Percentiles rank a stretch among this genome's conserved stretches.
phyloP scores from a whole-genome alignment of 1,140 invertebrate species.

The Drosophila lowei region DNA sequence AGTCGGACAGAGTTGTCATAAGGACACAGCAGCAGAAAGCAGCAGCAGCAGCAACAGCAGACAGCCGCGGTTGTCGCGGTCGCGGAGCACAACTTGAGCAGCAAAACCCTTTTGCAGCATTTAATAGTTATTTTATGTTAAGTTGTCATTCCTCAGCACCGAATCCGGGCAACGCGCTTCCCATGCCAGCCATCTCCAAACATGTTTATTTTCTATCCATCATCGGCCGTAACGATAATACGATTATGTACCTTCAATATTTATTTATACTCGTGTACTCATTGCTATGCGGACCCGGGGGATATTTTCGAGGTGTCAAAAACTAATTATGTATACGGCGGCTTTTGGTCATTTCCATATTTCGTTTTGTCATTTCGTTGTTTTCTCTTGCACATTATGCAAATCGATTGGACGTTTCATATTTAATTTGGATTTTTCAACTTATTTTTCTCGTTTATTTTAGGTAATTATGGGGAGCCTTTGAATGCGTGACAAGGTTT shows the following conservation, averaged over 20 bases:
- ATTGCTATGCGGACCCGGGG: conserved; percentile 11
- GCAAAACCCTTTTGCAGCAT: conserved; percentile 60
- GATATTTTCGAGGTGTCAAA: conserved; percentile 61
- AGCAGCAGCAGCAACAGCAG: conserved; percentile 10
- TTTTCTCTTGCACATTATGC: conserved; percentile 35
- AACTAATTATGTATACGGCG: conserved; percentile 57
- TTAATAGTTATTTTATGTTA: conserved; percentile 77
- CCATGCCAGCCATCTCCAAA: conserved; percentile 15
- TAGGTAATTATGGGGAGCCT: conserved; percentile 33
- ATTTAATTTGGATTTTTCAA: conserved; percentile 34
- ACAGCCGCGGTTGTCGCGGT: conserved; percentile 7
- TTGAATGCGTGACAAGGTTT: conserved; percentile 39
- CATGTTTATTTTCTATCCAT: conserved; percentile 46
- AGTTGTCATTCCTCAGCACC: conserved; percentile 24
- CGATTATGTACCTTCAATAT: conserved; percentile 24
- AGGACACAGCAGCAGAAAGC: conserved; percentile 47
- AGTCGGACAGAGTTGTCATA: conserved; percentile 74
- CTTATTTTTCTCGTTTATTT: neutral
- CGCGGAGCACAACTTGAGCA: neutral
- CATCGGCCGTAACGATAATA: conserved; percentile 16
- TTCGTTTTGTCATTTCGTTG: conserved; percentile 1
- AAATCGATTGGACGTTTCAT: conserved; percentile 22
- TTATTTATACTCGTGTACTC: conserved; percentile 33
- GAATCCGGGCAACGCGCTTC: conserved; percentile 14
- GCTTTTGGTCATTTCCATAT: conserved; percentile 1